Evolutionary conservation across 2,797 vertebrate species (phyloP), one percentile per base, ranked within the genome.

Genomic region (Neosilurus hyrtlii): DNA sequence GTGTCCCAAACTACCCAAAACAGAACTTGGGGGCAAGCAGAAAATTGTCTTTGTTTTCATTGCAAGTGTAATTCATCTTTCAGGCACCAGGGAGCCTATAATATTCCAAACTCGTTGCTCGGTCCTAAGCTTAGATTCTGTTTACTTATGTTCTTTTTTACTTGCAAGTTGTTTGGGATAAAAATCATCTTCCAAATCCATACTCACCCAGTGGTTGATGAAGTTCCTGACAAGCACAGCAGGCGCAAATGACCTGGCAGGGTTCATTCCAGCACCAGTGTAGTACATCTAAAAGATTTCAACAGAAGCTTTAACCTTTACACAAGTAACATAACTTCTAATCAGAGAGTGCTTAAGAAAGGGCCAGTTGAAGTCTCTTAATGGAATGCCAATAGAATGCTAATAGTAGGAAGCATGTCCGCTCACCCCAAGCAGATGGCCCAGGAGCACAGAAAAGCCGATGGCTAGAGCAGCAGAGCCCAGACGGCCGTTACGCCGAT

Each of bases 241-340:
- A 8, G 97, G 97, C 81, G 96, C 97, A 22, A 99, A 99, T 85
- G 96, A 98, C 79, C 97, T 96, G 5, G 97, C 97, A 52, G 97
- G 97, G 89, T 98, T 98, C 97, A 98, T 99, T 86, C 97, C 94
- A 80, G 96, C 95, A 43, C 97, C 97, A 16, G 97, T 98, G 89
- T 97, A 98, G 91, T 97, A 96, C 87, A 99, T 95, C 97, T 98
- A 87, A 83, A 20, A n/a, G 24, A 56, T 81, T 82, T 79, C 20
- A 70, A 35, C 52, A 79, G 10, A 54, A 15, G 59, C 43, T 52
- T 51, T 43, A 82, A 20, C 11, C 26, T 57, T 81, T 22, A 43
- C 30, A 57, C 12, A 43, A 16, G 11, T 30, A 16, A 20, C 43
- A 35, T 59, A 57, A 52, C 0, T 16, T 54, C n/a, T 54, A 20